Conservation (phyloP, 2,888 invertebrate species). For the Bimastos eiseni region DNA sequence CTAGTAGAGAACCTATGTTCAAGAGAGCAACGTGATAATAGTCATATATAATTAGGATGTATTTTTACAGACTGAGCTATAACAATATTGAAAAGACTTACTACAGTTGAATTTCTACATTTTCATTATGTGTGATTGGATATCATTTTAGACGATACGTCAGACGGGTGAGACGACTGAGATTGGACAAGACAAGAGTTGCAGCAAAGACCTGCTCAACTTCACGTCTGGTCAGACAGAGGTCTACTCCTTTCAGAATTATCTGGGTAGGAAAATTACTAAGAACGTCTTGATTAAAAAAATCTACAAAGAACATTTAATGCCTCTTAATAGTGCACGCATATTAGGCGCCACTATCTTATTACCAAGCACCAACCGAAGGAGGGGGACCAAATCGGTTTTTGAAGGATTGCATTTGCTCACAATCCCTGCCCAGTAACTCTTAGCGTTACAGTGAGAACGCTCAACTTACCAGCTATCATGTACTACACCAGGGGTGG, state of each 20-base stretch:
- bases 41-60: background rate
- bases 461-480: too few relatives aligned
- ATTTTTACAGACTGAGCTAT: background rate
- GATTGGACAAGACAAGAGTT: conserved; percentile 16
- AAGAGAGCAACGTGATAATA: background rate
- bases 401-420: too few relatives aligned
- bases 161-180: background rate
- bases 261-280: background rate
- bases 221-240: conserved; percentile 14
- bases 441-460: too few relatives aligned
- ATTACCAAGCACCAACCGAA: too few relatives aligned
- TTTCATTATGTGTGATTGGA: background rate
- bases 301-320: background rate
- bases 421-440: too few relatives aligned
- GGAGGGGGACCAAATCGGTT: too few relatives aligned
- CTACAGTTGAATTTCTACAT: background rate
- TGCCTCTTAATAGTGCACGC: background rate
- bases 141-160: background rate
- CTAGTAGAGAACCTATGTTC: background rate
- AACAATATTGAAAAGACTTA: background rate
- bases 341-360: too few relatives aligned
- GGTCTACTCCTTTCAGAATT: conserved; percentile 14
- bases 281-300: background rate
- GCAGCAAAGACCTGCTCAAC: conserved; percentile 15
- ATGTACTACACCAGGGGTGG: too few relatives aligned